Conservation (phyloP, 2,797 vertebrate species). For the Coilia nasus region DNA sequence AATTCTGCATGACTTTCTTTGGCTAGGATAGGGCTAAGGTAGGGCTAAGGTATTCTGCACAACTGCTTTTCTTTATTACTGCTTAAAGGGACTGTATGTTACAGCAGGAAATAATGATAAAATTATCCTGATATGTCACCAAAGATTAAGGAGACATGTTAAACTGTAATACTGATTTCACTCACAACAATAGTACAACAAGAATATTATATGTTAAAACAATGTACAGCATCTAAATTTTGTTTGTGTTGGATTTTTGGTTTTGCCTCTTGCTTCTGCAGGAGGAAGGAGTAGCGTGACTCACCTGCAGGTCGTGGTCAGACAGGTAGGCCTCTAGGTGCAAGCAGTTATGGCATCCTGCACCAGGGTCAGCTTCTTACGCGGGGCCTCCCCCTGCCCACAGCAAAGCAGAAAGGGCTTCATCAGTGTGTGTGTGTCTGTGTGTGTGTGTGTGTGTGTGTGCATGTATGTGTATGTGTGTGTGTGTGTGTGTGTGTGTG, state of each 20-base stretch:
- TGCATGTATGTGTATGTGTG: background rate
- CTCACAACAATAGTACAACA: no score
- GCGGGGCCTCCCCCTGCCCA: conserved; percentile 57
- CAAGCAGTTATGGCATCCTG: conserved; percentile 76
- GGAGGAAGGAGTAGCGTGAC: background rate
- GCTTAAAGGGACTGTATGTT: background rate
- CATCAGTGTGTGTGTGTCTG: background rate
- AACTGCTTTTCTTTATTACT: background rate
- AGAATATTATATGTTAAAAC: no score
- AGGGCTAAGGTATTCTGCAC: background rate
- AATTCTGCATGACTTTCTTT: background rate
- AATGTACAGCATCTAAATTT: no score
- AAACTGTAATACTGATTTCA: no score
- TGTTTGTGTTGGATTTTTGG: no score
- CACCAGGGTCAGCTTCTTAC: conserved; percentile 77
- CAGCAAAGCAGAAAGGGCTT: background rate
- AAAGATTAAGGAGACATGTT: no score
- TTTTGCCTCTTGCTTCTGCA: no score
- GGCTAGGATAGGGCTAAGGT: background rate
- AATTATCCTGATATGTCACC: no score
- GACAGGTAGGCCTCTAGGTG: conserved; percentile 75
- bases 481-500: no score
- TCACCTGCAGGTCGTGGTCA: conserved; percentile 77
- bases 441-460: background rate
- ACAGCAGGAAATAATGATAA: no score